Evolutionary conservation across 2,797 vertebrate species (phyloP), one percentile per base, ranked within the genome.

Genomic region (Saxicola maurus): DNA sequence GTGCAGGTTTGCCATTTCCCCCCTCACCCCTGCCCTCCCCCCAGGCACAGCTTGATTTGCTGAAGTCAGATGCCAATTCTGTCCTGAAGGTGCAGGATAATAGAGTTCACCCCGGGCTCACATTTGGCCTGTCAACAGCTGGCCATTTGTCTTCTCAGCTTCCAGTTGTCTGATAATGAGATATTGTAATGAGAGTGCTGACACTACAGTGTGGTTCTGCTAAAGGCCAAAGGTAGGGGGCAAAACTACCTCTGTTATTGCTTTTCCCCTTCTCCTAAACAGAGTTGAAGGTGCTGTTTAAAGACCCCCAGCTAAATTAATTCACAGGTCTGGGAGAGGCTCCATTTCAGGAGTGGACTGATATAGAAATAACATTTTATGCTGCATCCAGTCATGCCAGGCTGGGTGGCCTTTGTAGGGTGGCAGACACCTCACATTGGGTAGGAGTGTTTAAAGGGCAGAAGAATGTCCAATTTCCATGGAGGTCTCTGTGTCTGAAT

Each of bases 91-190:
- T 88, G 71, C 28, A 57, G 83, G 53, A 73, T 86, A 35, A 62
- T 13, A 37, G 12, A 59, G 57, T 68, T 84, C 87, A 86, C 31
- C 0, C 1, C 1, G 43, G 60, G 51, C 79, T 90, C 59, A 40
- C 31, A 33, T 77, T 71, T 94, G 72, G 57, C 57, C 35, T 91
- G 45, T 64, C 60, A 84, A 45, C 66, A 55, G 53, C 61, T 90
- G 80, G 60, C 69, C 68, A 10, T 86, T 91, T 86, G 35, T 88
- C 81, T 74, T 91, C 51, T 64, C 73, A 86, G 51, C 81, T 88
- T 73, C 72, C 78, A 64, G 25, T 60, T 88, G 61, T 65, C 51
- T 61, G 65, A 77, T 68, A 87, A 59, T 61, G 62, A 80, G 72
- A 61, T 60, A 65, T 8, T 88, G 55, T 52, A 75, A 73, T 31